Base-by-base conservation (phyloP, 1,140 invertebrate species). In the Bombus waltoni region DNA sequence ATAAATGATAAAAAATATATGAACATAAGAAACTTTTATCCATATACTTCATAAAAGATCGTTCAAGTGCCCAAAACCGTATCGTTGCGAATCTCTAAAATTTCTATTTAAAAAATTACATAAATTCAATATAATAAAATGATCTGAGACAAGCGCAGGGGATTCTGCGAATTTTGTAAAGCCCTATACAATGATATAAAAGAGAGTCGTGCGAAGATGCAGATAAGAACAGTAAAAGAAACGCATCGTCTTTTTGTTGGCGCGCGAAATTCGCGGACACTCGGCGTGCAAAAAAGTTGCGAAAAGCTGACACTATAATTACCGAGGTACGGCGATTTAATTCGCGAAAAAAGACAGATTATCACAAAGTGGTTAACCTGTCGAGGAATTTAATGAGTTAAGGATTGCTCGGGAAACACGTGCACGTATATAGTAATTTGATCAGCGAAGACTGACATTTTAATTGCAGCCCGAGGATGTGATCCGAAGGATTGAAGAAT, bases 251-350 rank as follows among this genome's bases (percentile, higher is more conserved):
- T 15, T 62, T 75, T 44, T 83, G 53, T 85, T 88, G 68, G 42
- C 66, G 65, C 32, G 79, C 66, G 85, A 89, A 84, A 89, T 89
- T 89, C 70, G 88, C 81, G 72, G 66, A 65, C 65, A 76, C 76
- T 15, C 35, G 35, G 81, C 28, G 28, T 38, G 44, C 57, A 62
- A 77, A 85, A 88, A 88, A 88, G 62, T 88, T 65, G 79, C 77
- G 81, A 68, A 71, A 82, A 59, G 83, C 62, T 70, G 87, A 81
- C 66, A 57, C 82, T 77, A 38, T 88, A 89, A 89, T 89, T 88
- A 71, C 83, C 44, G 35, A 32, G 81, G 66, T 65, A 53, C 53
- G 28, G 75, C 44, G 75, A 79, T 72, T 65, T 65, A 84, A 70
- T 38, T 62, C 66, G n/a, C n/a, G 40, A 83, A 38, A 68, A 44